These are phyloP conservation scores for Spicauda simplicius DNA, from an alignment of 2,888 invertebrate genomes.

Conservation along the genomic window DNA sequence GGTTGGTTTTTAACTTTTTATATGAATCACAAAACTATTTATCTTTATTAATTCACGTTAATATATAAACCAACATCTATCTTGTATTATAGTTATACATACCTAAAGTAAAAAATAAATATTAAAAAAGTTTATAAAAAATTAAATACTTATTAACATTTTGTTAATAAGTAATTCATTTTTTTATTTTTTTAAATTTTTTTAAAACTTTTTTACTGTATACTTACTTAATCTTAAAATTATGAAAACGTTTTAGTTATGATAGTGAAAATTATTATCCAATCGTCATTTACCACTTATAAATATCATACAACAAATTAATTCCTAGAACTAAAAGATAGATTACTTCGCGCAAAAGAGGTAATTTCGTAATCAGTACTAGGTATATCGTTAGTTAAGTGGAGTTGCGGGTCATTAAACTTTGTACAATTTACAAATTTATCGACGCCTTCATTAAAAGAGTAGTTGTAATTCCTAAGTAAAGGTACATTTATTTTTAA, in stretches of 20 bases:
- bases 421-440: conserved; percentile 10
- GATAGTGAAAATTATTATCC: not conserved
- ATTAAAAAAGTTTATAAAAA: too few relatives aligned
- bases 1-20: too few relatives aligned
- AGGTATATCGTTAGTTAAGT: conserved; percentile 13
- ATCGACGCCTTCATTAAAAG: conserved; percentile 4
- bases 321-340: not conserved
- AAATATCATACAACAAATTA: not conserved
- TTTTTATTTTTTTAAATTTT: too few relatives aligned
- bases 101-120: too few relatives aligned
- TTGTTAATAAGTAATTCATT: too few relatives aligned
- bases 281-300: not conserved
- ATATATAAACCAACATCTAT: too few relatives aligned
- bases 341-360: conserved; percentile 13
- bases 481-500: not conserved
- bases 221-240: too few relatives aligned
- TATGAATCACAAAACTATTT: too few relatives aligned
- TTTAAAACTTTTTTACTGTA: too few relatives aligned
- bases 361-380: conserved; percentile 18
- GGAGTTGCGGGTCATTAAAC: conserved; percentile 24
- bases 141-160: too few relatives aligned
- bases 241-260: not conserved
- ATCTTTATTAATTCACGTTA: too few relatives aligned
- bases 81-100: too few relatives aligned
- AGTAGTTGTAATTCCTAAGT: not conserved